Base-by-base conservation (phyloP, 2,888 invertebrate genomes). In the Helleia helle region DNA sequence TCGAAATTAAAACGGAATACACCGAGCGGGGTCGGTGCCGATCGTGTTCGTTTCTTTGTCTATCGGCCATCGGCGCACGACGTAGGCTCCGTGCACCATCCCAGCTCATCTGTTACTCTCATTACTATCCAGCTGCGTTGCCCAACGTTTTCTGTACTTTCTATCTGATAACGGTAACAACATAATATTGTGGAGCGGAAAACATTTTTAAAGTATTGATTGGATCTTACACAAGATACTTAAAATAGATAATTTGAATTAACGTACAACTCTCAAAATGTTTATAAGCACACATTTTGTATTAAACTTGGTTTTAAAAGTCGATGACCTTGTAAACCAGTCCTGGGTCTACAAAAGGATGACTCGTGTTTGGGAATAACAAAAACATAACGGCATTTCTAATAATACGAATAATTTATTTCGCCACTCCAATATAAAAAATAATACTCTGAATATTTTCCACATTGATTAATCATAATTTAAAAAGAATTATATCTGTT, bases 61-160 rank as follows among this genome's bases (percentile, higher is more conserved):
- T 73, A 79, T 77, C 73, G 59, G 60, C 54, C 64, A 76, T 77
- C 71, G 58, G 60, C 55, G 66, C 80, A 79, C 75, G 77, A 79
- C 28, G 38, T 38, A 46, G 26, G 17, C 18, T 26, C 25, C 30
- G 38, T 45, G 36, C 43, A 15, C 17, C 18, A 43, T 43, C 43
- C 34, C 3, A 34, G 22, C 34, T 22, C 34, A 22, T 34, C 34
- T 34, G 34, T 22, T 18, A 34, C 34, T 5, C 27, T 29, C 3
- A 30, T 64, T 67, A 59, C 58, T 62, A 59, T 59, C 56, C 55
- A 59, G 56, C 55, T 59, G 41, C 43, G 50, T 62, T 57, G 58
- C 62, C 59, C 56, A 61, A 60, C 56, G 51, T 59, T 39, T 55
- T 59, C 55, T 55, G 58, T 62, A 74, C 79, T 81, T 81, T 81